These are phyloP conservation scores for Diplolepis rosae DNA, from an alignment of 2,888 invertebrate genomes.

Conservation along the genomic window DNA sequence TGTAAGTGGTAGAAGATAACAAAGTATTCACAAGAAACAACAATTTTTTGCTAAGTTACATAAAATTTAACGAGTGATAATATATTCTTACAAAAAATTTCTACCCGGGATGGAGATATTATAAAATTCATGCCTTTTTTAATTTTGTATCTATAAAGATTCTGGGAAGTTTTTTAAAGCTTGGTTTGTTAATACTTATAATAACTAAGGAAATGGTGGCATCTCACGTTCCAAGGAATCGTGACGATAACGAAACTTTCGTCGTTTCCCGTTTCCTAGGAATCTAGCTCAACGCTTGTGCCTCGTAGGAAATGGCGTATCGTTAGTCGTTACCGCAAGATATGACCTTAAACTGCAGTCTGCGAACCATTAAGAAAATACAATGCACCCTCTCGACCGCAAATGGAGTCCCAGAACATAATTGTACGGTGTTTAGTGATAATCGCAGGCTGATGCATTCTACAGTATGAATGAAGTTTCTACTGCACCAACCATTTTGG, in stretches of 20 bases:
- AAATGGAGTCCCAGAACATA: conserved; percentile 43
- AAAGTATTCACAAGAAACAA: no score
- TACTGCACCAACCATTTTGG: conserved; percentile 28
- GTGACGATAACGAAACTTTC: conserved; percentile 51
- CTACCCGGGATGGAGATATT: no score
- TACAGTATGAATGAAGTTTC: conserved; percentile 41
- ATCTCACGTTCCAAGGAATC: conserved; percentile 24
- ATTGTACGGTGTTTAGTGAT: conserved; percentile 52
- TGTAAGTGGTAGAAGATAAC: no score
- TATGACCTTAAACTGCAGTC: conserved; percentile 47
- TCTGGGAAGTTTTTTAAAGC: neutral
- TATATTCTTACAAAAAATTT: no score
- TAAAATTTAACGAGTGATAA: no score
- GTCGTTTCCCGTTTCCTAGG: conserved; percentile 49
- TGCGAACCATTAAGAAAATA: conserved; percentile 61
- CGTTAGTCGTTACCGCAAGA: conserved; percentile 48
- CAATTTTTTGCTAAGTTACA: no score
- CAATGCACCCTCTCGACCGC: conserved; percentile 50
- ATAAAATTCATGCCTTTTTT: no score
- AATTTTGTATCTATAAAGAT: no score
- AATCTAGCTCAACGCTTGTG: conserved; percentile 22
- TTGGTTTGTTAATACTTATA: neutral
- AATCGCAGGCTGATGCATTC: conserved; percentile 55
- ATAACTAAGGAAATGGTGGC: neutral
- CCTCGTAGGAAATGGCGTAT: conserved; percentile 30